Conservation (phyloP, 2,797 vertebrate species). For the Rallus crepitans region DNA sequence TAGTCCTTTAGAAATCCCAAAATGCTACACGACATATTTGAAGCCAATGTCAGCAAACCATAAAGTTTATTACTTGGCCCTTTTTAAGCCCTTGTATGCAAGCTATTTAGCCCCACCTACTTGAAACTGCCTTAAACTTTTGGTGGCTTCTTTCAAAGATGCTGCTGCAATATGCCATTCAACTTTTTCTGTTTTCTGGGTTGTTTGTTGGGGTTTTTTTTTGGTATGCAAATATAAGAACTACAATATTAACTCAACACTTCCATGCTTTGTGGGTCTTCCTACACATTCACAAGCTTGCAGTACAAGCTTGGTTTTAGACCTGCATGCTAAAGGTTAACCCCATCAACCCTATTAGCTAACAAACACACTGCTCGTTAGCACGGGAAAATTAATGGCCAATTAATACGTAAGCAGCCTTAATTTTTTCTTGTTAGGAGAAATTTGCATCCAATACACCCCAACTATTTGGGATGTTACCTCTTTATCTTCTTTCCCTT, state of each 20-base stretch:
- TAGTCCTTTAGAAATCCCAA: background rate
- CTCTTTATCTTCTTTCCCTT: background rate
- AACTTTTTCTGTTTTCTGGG: background rate
- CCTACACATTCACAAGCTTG: background rate
- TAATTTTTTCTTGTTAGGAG: background rate
- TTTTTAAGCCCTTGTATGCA: background rate
- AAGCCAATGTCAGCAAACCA: background rate
- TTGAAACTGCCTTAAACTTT: background rate
- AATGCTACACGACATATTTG: accelerated
- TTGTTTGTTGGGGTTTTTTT: background rate
- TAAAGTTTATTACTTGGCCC: background rate
- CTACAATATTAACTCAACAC: background rate
- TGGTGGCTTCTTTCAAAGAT: background rate
- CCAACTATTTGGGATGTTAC: background rate
- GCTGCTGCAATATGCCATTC: background rate
- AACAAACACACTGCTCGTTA: background rate
- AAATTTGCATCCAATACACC: background rate
- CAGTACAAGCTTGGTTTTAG: background rate
- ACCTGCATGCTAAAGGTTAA: background rate
- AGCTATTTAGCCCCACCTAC: background rate
- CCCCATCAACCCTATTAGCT: background rate
- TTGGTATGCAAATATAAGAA: background rate
- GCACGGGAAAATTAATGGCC: background rate
- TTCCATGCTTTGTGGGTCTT: background rate
- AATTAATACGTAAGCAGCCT: background rate